Conservation (phyloP, 92 coral and sea anemone genomes). For the Heteractis magnifica region DNA sequence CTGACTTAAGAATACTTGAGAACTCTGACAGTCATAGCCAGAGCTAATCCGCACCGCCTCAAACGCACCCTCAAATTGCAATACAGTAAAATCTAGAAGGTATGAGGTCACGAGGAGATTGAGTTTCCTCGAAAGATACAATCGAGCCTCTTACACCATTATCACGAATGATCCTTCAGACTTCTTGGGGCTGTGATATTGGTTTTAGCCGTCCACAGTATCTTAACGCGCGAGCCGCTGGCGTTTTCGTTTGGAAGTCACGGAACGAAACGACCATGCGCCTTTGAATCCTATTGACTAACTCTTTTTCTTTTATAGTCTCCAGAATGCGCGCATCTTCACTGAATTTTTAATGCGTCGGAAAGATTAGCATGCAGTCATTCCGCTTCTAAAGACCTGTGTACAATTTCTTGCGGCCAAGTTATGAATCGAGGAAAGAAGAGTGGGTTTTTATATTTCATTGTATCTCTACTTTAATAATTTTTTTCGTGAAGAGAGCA, state of each 20-base stretch:
- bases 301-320: too few relatives aligned
- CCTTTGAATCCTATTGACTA: too few relatives aligned
- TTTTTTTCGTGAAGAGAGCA: neutral
- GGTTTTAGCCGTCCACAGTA: neutral
- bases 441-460: neutral
- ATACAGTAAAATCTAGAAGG: neutral
- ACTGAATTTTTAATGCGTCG: too few relatives aligned
- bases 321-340: too few relatives aligned
- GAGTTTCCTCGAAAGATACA: neutral
- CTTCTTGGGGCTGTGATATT: neutral
- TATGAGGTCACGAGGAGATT: neutral
- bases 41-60: neutral
- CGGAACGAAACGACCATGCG: neutral
- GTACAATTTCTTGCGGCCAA: too few relatives aligned
- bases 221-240: neutral
- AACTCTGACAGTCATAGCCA: neutral
- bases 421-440: too few relatives aligned
- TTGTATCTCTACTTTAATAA: too few relatives aligned
- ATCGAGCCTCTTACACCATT: neutral
- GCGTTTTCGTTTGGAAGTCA: neutral
- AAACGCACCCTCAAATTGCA: neutral
- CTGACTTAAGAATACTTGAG: neutral
- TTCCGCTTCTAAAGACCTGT: too few relatives aligned
- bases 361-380: too few relatives aligned
- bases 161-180: neutral